phyloP scores from a whole-genome alignment of 2,113 vertebrate species.

The Bettongia penicillata region DNA sequence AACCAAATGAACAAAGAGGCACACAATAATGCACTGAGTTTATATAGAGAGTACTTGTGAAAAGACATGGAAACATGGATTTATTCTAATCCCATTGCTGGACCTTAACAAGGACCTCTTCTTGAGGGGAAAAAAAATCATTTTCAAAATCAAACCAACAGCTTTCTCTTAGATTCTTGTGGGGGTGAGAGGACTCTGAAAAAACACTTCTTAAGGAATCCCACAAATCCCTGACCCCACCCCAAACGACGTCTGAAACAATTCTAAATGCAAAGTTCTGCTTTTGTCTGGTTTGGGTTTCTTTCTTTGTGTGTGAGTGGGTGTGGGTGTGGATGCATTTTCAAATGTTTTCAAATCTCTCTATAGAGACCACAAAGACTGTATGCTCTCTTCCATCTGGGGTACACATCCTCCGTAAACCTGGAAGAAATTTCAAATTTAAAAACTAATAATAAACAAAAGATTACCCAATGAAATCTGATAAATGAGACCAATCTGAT shows the following conservation, averaged over 20 bases:
- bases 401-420: neutral
- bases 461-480: neutral
- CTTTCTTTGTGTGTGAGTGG: neutral
- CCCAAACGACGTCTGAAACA: neutral
- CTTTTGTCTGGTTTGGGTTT: neutral
- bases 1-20: slow-evolving; percentile 67
- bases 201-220: neutral
- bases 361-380: neutral
- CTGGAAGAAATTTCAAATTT: neutral
- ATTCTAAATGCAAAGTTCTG: neutral
- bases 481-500: neutral
- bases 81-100: slow-evolving; percentile 45
- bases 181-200: neutral
- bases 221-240: neutral
- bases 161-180: neutral
- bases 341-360: neutral
- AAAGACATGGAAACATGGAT: slow-evolving; percentile 34
- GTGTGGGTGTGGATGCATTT: neutral
- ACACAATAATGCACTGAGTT: slow-evolving; percentile 19
- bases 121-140: neutral
- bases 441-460: neutral
- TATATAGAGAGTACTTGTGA: neutral
- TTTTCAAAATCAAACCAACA: neutral
- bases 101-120: slow-evolving; percentile 25
- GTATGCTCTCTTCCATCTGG: neutral